phyloP scores from a whole-genome alignment of 2,888 invertebrate species.

The Thalpophila matura region DNA sequence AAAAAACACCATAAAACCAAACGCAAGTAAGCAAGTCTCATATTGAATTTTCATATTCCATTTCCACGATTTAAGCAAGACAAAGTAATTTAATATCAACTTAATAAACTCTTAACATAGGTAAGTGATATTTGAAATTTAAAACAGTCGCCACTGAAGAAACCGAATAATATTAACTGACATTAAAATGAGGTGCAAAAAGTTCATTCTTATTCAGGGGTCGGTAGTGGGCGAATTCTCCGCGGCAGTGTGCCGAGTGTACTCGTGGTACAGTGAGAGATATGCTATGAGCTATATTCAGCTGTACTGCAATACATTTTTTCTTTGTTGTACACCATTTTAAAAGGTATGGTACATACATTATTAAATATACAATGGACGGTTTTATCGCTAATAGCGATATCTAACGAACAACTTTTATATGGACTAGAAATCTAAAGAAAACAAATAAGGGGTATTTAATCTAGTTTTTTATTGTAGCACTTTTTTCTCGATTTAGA shows the following conservation, averaged over 20 bases:
- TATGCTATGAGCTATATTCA: conserved; percentile 7
- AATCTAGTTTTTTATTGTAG: too few relatives aligned
- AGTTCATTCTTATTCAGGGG: conserved; percentile 81
- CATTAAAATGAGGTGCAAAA: conserved; percentile 75
- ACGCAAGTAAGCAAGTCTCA: conserved; percentile 9
- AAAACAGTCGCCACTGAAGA: conserved; percentile 60
- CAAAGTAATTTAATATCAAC: conserved; percentile 64
- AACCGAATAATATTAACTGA: conserved; percentile 70
- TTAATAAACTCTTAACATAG: conserved; percentile 63
- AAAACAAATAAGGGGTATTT: too few relatives aligned
- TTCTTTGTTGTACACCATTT: not conserved
- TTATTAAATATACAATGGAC: too few relatives aligned
- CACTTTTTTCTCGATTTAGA: too few relatives aligned
- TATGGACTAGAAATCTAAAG: too few relatives aligned
- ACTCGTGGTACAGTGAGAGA: conserved; percentile 23
- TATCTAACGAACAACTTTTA: too few relatives aligned
- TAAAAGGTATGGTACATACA: too few relatives aligned
- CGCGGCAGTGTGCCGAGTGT: conserved; percentile 56
- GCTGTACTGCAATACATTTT: not conserved
- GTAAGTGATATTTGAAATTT: conserved; percentile 66
- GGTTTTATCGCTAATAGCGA: too few relatives aligned
- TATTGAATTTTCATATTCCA: conserved; percentile 50
- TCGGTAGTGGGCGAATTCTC: conserved; percentile 71
- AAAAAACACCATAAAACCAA: conserved; percentile 26
- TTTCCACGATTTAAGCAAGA: conserved; percentile 41